phyloP scores from a whole-genome alignment of 1,140 invertebrate species.

The Schlechtendalia chinensis region DNA sequence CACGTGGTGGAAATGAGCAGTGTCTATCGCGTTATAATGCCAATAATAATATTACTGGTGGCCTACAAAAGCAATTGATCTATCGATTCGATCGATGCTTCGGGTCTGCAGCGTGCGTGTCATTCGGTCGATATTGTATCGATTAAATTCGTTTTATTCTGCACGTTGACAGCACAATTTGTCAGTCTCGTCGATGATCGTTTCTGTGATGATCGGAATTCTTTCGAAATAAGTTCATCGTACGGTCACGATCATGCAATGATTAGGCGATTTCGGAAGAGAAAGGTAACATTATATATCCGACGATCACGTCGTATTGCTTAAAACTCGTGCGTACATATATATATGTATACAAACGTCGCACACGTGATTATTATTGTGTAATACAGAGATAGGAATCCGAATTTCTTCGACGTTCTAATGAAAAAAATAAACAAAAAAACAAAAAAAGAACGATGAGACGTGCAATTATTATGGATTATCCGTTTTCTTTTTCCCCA shows the following conservation, averaged over 20 bases:
- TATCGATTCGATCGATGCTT: no score
- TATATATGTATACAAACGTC: not conserved
- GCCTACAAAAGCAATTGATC: no score
- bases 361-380: not conserved
- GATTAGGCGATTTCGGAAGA: not conserved
- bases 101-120: no score
- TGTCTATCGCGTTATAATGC: no score
- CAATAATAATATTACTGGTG: no score
- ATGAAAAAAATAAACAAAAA: no score
- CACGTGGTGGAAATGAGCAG: no score
- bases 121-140: no score
- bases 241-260: conserved; percentile 2
- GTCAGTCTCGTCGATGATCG: not conserved
- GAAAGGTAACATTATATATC: not conserved
- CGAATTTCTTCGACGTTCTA: not conserved
- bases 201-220: not conserved
- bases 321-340: no score
- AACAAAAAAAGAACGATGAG: not conserved
- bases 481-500: not conserved
- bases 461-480: not conserved
- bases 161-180: not conserved
- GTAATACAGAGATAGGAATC: not conserved
- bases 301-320: no score
- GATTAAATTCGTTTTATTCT: not conserved
- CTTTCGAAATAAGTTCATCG: conserved; percentile 6